phyloP scores from a whole-genome alignment of 2,797 vertebrate species.

The Sebastes taczanowskii region DNA sequence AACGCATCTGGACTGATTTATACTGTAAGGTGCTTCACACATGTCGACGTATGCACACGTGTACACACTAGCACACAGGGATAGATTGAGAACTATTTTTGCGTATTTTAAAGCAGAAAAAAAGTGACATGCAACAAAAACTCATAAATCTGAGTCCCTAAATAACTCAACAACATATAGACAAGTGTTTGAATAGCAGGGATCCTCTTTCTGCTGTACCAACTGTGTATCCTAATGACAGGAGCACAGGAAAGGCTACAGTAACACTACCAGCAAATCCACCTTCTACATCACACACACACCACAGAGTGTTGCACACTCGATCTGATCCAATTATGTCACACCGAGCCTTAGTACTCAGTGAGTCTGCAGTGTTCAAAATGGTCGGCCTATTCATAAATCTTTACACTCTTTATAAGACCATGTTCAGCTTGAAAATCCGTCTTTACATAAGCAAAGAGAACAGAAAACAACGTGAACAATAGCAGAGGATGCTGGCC shows the following conservation, averaged over 20 bases:
- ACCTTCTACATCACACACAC: neutral
- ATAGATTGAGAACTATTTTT: neutral
- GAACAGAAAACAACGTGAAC: conserved; percentile 4
- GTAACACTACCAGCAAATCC: conserved; percentile 22
- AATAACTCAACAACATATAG: neutral
- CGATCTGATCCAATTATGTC: conserved; percentile 1
- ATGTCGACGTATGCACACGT: neutral
- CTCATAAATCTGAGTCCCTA: neutral
- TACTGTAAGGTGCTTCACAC: neutral
- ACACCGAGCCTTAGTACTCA: neutral
- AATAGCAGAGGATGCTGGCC: neutral
- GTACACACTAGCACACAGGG: neutral
- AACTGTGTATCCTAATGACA: conserved; percentile 8
- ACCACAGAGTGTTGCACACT: conserved; percentile 6
- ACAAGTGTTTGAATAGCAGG: conserved; percentile 9
- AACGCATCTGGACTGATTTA: neutral
- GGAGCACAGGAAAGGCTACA: neutral
- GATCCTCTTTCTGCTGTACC: conserved; percentile 39
- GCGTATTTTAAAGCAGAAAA: neutral
- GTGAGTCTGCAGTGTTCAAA: neutral
- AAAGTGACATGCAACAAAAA: neutral
- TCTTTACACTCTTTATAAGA: neutral
- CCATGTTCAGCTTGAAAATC: neutral
- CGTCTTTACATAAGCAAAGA: neutral
- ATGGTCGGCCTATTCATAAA: neutral